Percentiles rank a stretch among this genome's conserved stretches.
Evolutionary conservation across 1,140 invertebrate genomes (phyloP).

Genomic region (Episyrphus balteatus): DNA sequence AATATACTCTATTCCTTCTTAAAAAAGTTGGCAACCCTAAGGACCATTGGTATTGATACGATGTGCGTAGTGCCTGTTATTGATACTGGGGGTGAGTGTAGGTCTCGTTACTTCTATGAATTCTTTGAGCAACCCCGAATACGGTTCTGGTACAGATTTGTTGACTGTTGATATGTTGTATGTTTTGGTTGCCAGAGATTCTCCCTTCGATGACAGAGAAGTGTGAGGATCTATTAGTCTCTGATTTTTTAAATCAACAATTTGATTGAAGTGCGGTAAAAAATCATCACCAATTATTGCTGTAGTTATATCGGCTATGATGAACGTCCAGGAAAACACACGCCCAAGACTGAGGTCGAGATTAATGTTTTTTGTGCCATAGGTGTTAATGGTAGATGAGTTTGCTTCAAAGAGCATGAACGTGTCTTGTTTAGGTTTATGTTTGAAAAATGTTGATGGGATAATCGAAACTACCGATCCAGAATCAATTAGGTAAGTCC

Average conservation of each 20-base stretch:
- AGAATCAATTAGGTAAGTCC: too few species aligned
- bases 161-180: neutral
- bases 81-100: neutral
- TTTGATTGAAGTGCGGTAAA: constrained; percentile 19
- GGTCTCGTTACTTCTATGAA: constrained; percentile 22
- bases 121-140: constrained; percentile 9
- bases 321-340: constrained; percentile 32
- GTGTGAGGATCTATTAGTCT: constrained; percentile 22
- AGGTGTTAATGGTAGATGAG: too few species aligned
- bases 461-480: too few species aligned
- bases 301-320: constrained; percentile 27
- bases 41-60: constrained; percentile 17
- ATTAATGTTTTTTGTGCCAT: neutral
- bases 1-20: too few species aligned
- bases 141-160: too few species aligned
- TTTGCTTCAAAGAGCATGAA: too few species aligned
- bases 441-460: too few species aligned
- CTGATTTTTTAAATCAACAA: constrained; percentile 23
- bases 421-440: too few species aligned
- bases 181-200: neutral
- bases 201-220: neutral
- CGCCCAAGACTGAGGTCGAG: constrained; percentile 24
- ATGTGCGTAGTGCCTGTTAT: neutral
- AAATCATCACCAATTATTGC: constrained; percentile 37
- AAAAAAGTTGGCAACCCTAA: too few species aligned